Percentiles rank a stretch among this genome's conserved stretches.
These are phyloP conservation scores for Ormyrus labotus DNA, from an alignment of 2,888 invertebrate genomes.

Conservation along the genomic window DNA sequence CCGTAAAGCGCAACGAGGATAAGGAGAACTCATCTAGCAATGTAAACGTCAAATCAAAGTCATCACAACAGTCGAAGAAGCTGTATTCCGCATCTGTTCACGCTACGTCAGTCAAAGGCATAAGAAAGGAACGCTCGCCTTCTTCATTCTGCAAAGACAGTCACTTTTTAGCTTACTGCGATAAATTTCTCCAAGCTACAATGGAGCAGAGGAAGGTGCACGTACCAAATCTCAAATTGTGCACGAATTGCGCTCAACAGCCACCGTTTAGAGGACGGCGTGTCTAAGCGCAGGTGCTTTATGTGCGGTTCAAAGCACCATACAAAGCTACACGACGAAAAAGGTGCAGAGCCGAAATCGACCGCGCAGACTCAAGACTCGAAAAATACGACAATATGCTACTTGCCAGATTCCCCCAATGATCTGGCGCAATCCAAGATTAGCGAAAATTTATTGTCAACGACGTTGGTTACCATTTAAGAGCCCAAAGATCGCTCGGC, in stretches of 20 bases:
- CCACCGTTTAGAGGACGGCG: neutral
- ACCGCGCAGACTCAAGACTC: neutral
- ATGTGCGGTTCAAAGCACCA: neutral
- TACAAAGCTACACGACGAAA: neutral
- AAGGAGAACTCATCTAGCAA: too few relatives aligned
- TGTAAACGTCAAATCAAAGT: too few relatives aligned
- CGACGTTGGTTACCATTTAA: neutral
- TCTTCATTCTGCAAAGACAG: too few relatives aligned
- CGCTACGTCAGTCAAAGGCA: too few relatives aligned
- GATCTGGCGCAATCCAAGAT: neutral
- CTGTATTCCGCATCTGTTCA: too few relatives aligned
- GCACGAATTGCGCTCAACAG: neutral
- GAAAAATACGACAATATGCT: neutral
- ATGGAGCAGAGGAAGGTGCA: too few relatives aligned
- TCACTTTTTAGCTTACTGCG: too few relatives aligned
- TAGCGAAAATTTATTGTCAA: neutral
- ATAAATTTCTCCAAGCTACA: too few relatives aligned
- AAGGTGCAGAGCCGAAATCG: neutral
- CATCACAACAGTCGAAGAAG: too few relatives aligned
- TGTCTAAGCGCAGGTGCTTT: neutral
- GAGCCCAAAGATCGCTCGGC: neutral
- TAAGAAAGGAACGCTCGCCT: too few relatives aligned
- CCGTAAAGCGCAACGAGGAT: too few relatives aligned
- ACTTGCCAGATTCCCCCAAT: neutral
- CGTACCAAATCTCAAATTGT: neutral